A percentile compares a stretch with the other conserved stretches of the same genome.
phyloP scores from a whole-genome alignment of 2,888 invertebrate genomes.

The Unio delphinus region DNA sequence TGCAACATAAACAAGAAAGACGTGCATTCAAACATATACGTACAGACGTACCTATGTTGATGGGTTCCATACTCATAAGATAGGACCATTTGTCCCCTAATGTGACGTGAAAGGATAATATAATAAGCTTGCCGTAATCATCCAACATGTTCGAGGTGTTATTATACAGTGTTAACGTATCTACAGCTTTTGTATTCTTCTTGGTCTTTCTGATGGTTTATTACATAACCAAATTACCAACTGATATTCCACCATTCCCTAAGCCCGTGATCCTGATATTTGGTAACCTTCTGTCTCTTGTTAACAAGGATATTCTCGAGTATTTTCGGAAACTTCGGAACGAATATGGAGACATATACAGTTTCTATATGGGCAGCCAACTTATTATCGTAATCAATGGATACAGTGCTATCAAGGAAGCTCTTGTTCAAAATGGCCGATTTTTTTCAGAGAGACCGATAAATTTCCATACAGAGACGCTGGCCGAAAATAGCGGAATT shows the following conservation, averaged over 20 bases:
- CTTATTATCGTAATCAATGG: conserved; percentile 19
- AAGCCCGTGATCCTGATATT: conserved; percentile 13
- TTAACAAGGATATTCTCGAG: conserved; percentile 3
- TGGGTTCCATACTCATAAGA: too few relatives aligned
- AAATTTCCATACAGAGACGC: neutral
- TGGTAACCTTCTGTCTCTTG: conserved; percentile 16
- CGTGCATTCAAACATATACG: too few relatives aligned
- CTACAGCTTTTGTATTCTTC: too few relatives aligned
- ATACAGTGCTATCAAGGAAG: conserved; percentile 13
- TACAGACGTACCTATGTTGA: too few relatives aligned
- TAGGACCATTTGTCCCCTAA: too few relatives aligned
- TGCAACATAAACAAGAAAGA: too few relatives aligned
- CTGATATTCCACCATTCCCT: conserved; percentile 18
- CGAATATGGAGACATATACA: conserved; percentile 21
- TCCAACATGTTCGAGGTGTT: too few relatives aligned
- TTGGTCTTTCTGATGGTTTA: too few relatives aligned
- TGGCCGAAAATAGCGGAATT: conserved; percentile 3
- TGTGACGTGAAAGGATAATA: too few relatives aligned
- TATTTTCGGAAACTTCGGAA: conserved; percentile 8
- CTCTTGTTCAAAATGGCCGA: neutral
- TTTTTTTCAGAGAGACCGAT: conserved; percentile 16
- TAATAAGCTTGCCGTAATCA: too few relatives aligned
- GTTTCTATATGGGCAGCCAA: conserved; percentile 14
- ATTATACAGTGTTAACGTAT: too few relatives aligned
- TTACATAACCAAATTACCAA: neutral